Evolutionary conservation across 2,113 vertebrate genomes (phyloP).

Genomic region (Delphinapterus leucas): DNA sequence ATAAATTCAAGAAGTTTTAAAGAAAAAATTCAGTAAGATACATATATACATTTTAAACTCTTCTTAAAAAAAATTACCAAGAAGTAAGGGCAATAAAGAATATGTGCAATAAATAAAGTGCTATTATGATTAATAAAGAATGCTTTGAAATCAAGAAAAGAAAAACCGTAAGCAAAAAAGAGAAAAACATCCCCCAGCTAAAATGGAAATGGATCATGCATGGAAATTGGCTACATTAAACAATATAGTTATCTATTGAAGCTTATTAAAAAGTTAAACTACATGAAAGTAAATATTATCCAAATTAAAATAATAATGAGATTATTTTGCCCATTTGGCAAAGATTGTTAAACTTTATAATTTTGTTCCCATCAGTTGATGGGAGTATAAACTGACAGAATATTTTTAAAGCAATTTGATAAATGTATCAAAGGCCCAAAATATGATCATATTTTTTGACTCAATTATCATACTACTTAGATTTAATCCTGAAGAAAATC

Average conservation of each 20-base stretch:
- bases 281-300: not conserved
- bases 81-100: not conserved
- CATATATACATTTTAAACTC: not conserved
- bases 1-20: not conserved
- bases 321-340: not conserved
- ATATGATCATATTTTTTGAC: not conserved
- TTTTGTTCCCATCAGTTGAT: not conserved
- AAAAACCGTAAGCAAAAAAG: not conserved
- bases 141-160: not conserved
- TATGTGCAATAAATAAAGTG: not conserved
- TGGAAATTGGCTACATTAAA: not conserved
- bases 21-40: not conserved
- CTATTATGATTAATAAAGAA: not conserved
- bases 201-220: not conserved
- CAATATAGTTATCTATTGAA: not conserved
- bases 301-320: not conserved
- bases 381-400: not conserved
- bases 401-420: not conserved
- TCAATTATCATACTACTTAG: not conserved
- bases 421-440: not conserved
- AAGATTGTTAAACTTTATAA: not conserved
- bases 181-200: not conserved
- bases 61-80: not conserved
- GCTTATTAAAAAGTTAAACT: not conserved
- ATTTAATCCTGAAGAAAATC: not conserved